Base-by-base conservation (phyloP, 2,113 vertebrate species). In the Phylloscopus trochiloides region DNA sequence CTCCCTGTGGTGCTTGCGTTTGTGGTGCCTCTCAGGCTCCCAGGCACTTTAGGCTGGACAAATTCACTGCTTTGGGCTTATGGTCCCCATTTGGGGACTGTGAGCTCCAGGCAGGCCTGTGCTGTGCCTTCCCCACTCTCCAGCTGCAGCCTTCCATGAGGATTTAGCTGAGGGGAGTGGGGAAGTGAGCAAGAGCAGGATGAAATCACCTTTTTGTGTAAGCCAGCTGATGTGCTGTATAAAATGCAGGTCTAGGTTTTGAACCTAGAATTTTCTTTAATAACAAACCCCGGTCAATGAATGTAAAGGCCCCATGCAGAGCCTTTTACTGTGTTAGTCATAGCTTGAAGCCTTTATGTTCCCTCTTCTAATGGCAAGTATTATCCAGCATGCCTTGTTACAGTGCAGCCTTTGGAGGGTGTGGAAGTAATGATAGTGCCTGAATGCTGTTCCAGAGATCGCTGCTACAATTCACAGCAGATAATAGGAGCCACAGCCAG, bases 391-490 rank as follows among this genome's bases (percentile, higher is more conserved):
- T 81, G 82, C 96, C 96, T 96, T 96, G 96, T 96, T 95, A 92
- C 84, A 83, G 86, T 54, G 70, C 92, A 90, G 95, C 96, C 95
- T 97, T 95, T 94, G 94, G 97, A 97, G 98, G 97, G 97, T 97
- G 96, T 97, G 96, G 96, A 98, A 97, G 97, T 97, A 97, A 98
- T 97, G 97, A 98, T 97, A 97, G 97, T 96, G 96, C 94, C 96
- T 96, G 75, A 97, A 98, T 96, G 95, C 95, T 97, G 97, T 96
- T 98, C 97, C 96, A 95, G 90, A 97, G 97, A 98, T 97, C 89
- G 6, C 94, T 97, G 97, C 94, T 97, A 97, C 97, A 97, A 97
- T 98, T 98, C 98, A 97, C 96, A 98, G 96, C 96, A 96, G 96
- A 98, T 98, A 98, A 98, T 97, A 95, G 97, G 96, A 96, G 95